Evolutionary conservation across 2,113 vertebrate species (phyloP).

Genomic region (Salminus brasiliensis): DNA sequence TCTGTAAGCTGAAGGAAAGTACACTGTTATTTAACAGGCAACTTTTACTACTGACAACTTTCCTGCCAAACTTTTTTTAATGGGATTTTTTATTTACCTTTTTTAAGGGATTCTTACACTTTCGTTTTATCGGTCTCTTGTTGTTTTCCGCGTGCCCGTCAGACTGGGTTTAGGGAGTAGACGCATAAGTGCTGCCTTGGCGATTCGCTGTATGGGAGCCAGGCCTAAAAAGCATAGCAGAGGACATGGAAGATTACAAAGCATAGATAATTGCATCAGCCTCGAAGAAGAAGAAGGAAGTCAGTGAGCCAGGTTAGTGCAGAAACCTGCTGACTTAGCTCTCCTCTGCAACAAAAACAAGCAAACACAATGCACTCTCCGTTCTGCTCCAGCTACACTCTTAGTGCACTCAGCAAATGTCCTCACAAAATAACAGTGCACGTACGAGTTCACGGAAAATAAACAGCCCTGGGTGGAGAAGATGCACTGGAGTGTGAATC

Average conservation of each 20-base stretch:
- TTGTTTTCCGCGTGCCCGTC: neutral
- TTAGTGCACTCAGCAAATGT: neutral
- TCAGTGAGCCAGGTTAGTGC: constrained; percentile 18
- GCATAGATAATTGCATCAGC: constrained; percentile 44
- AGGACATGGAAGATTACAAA: constrained; percentile 19
- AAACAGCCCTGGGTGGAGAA: neutral
- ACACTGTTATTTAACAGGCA: too few species aligned
- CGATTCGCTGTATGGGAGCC: neutral
- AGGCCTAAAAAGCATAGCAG: constrained; percentile 5
- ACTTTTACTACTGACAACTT: too few species aligned
- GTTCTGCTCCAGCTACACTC: constrained; percentile 12
- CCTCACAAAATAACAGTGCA: neutral
- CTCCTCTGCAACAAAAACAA: neutral
- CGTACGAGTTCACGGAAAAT: neutral
- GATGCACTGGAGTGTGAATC: neutral
- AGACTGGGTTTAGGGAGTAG: neutral
- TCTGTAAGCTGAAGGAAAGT: too few species aligned
- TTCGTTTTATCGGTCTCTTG: neutral
- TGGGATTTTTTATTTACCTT: neutral
- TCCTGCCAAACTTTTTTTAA: neutral
- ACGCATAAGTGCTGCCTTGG: neutral
- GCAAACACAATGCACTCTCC: neutral
- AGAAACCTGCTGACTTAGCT: constrained; percentile 37
- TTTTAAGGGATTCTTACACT: neutral
- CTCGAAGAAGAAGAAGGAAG: constrained; percentile 11